Base-by-base conservation (phyloP, 2,888 invertebrate genomes). In the Tetanocera ferruginea region DNA sequence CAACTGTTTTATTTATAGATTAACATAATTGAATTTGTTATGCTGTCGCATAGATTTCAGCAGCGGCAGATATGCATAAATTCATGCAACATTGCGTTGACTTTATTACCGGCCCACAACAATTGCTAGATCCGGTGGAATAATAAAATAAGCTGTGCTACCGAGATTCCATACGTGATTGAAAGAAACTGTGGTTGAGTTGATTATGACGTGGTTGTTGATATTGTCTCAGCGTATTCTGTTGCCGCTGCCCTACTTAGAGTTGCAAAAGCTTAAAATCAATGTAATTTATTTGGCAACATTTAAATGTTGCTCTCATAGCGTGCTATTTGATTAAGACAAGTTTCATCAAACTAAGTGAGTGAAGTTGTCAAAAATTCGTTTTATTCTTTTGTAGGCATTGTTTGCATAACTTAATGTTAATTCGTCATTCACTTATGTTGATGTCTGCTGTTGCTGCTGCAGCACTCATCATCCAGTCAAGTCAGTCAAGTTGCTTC, bases 1-100 rank as follows among this genome's bases (percentile, higher is more conserved):
- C 70, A 78, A 76, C 49, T 79, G 79, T 76, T 78, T 76, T 80
- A 81, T 79, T 81, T 84, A 87, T 86, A 84, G 86, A 87, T 87
- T 87, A 87, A 87, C 87, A 87, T 88, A 87, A 87, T 87, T 87
- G 88, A 88, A 87, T 87, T 89, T 89, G 89, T 88, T 88, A 23
- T 69, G 51, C 69, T 31, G 71, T 49, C 43, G 67, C 43, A 43
- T 34, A 67, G 49, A 69, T 69, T 69, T 69, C 43, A 69, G 49
- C 37, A 43, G 43, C 49, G 11, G 31, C 37, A 43, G 11, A 31
- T 3, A 31, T 31, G 43, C n/a, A n/a, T n/a, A 11, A 72, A 51
- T 60, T 28, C 66, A 75, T 70, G 52, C 52, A 17, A 52, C 52
- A 52, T 11, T 55, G 43, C 43, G 43, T 14, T 43, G 43, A 43